Base-by-base conservation (phyloP, 1,140 invertebrate species). In the Neelides sp. region DNA sequence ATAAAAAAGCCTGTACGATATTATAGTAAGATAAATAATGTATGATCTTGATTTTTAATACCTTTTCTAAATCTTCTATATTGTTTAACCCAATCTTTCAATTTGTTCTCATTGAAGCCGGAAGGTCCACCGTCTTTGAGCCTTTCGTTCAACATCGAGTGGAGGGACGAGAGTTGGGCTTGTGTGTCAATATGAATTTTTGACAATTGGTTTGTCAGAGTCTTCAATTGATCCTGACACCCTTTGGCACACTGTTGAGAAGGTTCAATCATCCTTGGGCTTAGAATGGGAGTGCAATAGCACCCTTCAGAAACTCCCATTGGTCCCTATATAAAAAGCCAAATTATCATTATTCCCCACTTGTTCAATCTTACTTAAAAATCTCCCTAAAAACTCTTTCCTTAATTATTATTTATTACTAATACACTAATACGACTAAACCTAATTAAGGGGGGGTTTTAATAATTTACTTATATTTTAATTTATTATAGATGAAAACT, bases 131-230 rank as follows among this genome's bases (percentile, higher is more conserved):
- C n/a, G n/a, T n/a, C n/a, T n/a, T n/a, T n/a, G 10, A 58, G 45
- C 26, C 50, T 50, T 34, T 58, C 56, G 43, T 58, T 58, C 5
- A 58, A 43, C 52, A 58, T 58, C 8, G 56, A 51, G 28, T 58
- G 56, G 27, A 58, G 52, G 7, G 56, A 58, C 15, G 47, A 50
- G 12, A 58, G 41, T 32, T 58, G 56, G 34, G 56, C 56, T 50
- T 58, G 56, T 10, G 56, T 58, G 34, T 58, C 56, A n/a, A 58
- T 37, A 45, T 58, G 56, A 40, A 58, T 58, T 49, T 58, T 58
- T 3, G 56, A 54, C 24, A 58, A 34, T 46, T 58, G 56, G 24
- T 37, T 50, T n/a, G 56, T 58, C 30, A 58, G 20, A 2, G 48
- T 43, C 23, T 54, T 48, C 17, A 58, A 39, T 47, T 58, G 56